Conservation (phyloP, 2,113 vertebrate species). For the Thymallus thymallus region DNA sequence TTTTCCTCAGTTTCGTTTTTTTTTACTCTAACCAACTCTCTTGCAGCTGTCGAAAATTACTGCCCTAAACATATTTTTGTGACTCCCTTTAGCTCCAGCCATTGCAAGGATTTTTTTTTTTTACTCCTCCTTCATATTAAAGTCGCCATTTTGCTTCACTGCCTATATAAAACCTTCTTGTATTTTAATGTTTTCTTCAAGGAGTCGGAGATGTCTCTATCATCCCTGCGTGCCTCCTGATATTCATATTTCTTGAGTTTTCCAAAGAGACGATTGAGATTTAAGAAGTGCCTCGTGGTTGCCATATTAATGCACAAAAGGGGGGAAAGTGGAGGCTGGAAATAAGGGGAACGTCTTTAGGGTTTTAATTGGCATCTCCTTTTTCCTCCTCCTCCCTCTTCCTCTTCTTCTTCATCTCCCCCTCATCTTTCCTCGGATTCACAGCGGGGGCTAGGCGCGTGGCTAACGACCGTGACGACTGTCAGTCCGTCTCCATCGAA, state of each 20-base stretch:
- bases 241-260: constrained; percentile 55
- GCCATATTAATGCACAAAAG: constrained; percentile 73
- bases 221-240: constrained; percentile 43
- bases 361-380: constrained; percentile 53
- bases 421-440: constrained; percentile 39
- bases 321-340: constrained; percentile 56
- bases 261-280: constrained; percentile 56
- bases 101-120: constrained; percentile 73
- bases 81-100: constrained; percentile 71
- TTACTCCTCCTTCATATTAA: constrained; percentile 85
- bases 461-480: constrained; percentile 56
- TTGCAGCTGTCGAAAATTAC: constrained; percentile 65
- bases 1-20: constrained; percentile 61
- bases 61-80: constrained; percentile 70
- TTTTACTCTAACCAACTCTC: constrained; percentile 64
- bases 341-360: constrained; percentile 67
- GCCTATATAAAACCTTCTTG: constrained; percentile 78
- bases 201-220: constrained; percentile 53
- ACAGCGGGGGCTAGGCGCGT: constrained; percentile 39
- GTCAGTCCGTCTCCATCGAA: constrained; percentile 49
- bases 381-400: constrained; percentile 31
- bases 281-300: constrained; percentile 69
- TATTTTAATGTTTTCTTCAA: constrained; percentile 70
- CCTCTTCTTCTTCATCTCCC: constrained; percentile 20
- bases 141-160: constrained; percentile 95